Evolutionary conservation across 2,888 invertebrate genomes (phyloP).

Genomic region (Girardia tigrina): DNA sequence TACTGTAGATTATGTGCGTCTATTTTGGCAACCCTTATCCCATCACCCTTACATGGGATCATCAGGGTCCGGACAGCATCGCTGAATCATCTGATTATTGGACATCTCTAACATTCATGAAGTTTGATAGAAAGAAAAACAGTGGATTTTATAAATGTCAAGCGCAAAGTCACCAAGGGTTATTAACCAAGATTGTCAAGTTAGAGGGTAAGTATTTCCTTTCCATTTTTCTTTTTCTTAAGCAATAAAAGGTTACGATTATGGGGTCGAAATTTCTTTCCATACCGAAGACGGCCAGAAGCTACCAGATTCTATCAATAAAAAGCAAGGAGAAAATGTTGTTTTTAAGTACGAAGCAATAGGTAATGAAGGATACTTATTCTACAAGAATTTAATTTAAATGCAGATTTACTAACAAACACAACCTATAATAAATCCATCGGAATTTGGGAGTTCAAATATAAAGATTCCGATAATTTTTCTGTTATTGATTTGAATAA

Average conservation of each 20-base stretch:
- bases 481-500: not conserved
- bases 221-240: not conserved
- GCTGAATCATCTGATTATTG: not conserved
- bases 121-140: conserved; percentile 12
- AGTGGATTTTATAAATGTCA: not conserved
- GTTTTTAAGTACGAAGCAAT: not conserved
- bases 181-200: not conserved
- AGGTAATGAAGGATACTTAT: not conserved
- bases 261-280: not conserved
- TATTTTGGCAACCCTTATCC: not conserved
- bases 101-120: not conserved
- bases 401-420: not conserved
- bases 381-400: too few relatives aligned
- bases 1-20: not conserved
- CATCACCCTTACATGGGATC: not conserved
- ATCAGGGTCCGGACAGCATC: too few relatives aligned
- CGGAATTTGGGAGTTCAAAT: conserved; percentile 1
- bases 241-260: not conserved
- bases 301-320: not conserved
- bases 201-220: not conserved
- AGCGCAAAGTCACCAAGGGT: not conserved
- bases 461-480: not conserved
- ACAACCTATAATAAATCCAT: not conserved
- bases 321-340: conserved; percentile 9
- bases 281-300: not conserved